Percentiles rank a stretch among this genome's conserved stretches.
Conservation (phyloP, 1,140 invertebrate genomes). For the Phthorimaea operculella region DNA sequence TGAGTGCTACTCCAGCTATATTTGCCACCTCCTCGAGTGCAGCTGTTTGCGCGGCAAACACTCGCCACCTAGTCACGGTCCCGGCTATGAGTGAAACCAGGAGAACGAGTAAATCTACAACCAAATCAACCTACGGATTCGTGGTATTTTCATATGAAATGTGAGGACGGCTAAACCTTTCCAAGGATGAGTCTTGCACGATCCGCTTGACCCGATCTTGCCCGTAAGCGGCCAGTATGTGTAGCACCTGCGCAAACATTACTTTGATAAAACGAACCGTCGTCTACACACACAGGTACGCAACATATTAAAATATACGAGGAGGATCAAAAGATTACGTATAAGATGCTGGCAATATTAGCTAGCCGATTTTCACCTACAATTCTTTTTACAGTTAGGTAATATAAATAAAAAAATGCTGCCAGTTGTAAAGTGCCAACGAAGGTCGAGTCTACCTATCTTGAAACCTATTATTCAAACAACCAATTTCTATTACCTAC, state of each 20-base stretch:
- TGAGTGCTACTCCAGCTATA: conserved; percentile 43
- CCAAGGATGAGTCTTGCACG: background rate
- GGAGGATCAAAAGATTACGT: no score
- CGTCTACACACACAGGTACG: background rate
- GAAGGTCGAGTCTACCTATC: no score
- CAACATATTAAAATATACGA: no score
- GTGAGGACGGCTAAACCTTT: background rate
- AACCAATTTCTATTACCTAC: no score
- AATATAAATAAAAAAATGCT: no score
- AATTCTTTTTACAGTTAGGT: no score
- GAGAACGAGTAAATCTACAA: background rate
- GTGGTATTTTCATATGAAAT: background rate
- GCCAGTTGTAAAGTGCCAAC: no score
- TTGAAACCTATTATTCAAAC: no score
- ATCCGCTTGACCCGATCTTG: conserved; percentile 1
- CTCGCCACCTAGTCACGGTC: conserved; percentile 12
- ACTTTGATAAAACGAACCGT: background rate
- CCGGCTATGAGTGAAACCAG: background rate
- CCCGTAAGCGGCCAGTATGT: conserved; percentile 7
- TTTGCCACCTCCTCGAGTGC: conserved; percentile 46
- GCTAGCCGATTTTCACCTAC: no score
- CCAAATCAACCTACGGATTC: background rate
- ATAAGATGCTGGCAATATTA: no score
- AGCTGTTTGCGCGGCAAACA: conserved; percentile 48
- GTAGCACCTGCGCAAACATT: conserved; percentile 14